phyloP scores from a whole-genome alignment of 2,797 vertebrate species.

The Tympanoctomys barrerae region DNA sequence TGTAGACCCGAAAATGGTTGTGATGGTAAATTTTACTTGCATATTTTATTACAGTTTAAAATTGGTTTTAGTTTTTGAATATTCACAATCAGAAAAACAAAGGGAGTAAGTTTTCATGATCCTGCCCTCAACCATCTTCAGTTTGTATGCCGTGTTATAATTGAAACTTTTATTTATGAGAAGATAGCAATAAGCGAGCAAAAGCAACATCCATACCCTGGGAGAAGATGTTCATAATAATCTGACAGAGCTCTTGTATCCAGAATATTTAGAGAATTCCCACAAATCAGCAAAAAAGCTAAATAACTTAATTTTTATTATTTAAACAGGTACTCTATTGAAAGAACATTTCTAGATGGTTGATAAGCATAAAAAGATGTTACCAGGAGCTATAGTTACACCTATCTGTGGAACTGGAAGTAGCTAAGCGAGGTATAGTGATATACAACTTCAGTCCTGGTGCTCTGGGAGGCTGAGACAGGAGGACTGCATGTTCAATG shows the following conservation, averaged over 20 bases:
- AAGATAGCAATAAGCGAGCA: neutral
- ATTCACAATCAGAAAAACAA: constrained; percentile 57
- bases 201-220: neutral
- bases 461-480: neutral
- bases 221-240: neutral
- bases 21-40: neutral
- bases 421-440: neutral
- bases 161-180: neutral
- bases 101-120: constrained; percentile 22
- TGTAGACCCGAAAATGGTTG: neutral
- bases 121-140: neutral
- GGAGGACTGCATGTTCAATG: neutral
- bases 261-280: constrained; percentile 17
- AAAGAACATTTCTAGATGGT: constrained; percentile 3
- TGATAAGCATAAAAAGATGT: constrained; percentile 2
- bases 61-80: constrained; percentile 46
- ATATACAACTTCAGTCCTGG: neutral
- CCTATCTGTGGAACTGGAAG: neutral
- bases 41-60: neutral
- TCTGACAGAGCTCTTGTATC: neutral
- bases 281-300: neutral
- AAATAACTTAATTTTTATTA: constrained; percentile 15
- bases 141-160: neutral
- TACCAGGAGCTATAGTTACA: neutral
- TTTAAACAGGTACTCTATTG: constrained; percentile 22